Conservation (phyloP, 2,797 vertebrate genomes). For the Anguilla pacifica region DNA sequence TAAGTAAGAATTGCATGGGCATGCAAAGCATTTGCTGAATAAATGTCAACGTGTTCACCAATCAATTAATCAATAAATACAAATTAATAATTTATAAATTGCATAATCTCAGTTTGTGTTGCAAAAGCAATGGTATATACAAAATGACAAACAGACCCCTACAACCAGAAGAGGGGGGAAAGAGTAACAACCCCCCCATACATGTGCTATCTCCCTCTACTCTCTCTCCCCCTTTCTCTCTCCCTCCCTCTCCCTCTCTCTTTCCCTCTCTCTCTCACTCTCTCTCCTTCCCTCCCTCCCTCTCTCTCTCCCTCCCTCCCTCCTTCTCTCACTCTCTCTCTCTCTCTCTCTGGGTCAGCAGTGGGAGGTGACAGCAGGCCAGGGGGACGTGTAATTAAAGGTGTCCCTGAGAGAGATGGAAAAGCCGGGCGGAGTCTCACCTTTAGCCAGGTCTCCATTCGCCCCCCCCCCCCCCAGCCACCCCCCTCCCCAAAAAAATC, state of each 20-base stretch:
- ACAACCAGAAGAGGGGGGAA: too few species aligned
- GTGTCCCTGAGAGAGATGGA: conserved; percentile 19
- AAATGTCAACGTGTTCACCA: too few species aligned
- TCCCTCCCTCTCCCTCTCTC: neutral
- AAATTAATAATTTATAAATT: too few species aligned
- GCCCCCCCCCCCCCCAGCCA: neutral
- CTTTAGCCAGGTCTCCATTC: neutral
- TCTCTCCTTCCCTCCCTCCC: neutral
- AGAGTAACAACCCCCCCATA: too few species aligned
- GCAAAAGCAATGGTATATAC: too few species aligned
- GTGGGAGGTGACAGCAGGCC: conserved; percentile 3
- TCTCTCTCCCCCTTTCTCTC: neutral
- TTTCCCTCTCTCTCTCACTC: neutral
- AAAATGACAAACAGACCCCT: too few species aligned
- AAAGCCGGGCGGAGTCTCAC: neutral
- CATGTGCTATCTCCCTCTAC: too few species aligned
- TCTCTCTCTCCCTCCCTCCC: neutral
- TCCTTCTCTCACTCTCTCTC: conserved; percentile 18
- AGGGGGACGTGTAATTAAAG: conserved; percentile 34
- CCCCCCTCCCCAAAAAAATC: neutral
- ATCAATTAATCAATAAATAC: too few species aligned
- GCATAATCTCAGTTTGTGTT: too few species aligned
- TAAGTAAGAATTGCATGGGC: conserved; percentile 11
- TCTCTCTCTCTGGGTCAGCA: neutral
- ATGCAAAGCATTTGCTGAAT: too few species aligned